phyloP scores from a whole-genome alignment of 2,888 invertebrate genomes.

The Branchellion lobata region DNA sequence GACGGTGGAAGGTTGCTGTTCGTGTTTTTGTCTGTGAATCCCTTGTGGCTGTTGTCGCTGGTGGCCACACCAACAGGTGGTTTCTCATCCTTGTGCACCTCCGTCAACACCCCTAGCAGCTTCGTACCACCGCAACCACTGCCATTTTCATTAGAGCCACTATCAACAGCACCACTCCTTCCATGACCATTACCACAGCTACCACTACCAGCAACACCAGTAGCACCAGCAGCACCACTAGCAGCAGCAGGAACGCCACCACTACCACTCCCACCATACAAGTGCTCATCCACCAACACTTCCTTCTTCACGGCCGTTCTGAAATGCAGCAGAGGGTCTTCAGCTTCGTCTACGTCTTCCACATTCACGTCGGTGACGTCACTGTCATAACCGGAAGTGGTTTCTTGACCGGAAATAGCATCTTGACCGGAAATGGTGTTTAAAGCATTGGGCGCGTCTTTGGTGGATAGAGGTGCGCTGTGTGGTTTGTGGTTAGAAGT shows the following conservation, averaged over 20 bases:
- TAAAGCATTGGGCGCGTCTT: too few species aligned
- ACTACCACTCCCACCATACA: not conserved
- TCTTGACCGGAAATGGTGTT: too few species aligned
- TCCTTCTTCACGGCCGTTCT: not conserved
- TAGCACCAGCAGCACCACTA: too few species aligned
- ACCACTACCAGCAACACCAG: too few species aligned
- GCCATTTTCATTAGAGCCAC: too few species aligned
- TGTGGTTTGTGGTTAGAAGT: too few species aligned
- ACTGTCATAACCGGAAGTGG: not conserved
- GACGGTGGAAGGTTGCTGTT: not conserved
- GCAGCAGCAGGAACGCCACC: too few species aligned
- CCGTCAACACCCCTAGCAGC: not conserved
- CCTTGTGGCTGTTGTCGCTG: not conserved
- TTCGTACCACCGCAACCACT: not conserved
- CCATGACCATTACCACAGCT: too few species aligned
- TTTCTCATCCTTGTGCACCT: not conserved
- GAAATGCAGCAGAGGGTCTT: not conserved
- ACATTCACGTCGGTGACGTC: constrained; percentile 8
- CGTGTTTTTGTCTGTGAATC: not conserved
- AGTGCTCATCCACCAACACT: not conserved
- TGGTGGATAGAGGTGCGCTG: too few species aligned
- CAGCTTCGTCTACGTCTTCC: constrained; percentile 8
- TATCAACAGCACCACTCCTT: too few species aligned
- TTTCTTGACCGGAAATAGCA: not conserved
- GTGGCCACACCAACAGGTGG: not conserved